Evolutionary conservation across 1,140 invertebrate genomes (phyloP), one percentile per base, ranked within the genome.

Genomic region (Dendrolimus kikuchii): DNA sequence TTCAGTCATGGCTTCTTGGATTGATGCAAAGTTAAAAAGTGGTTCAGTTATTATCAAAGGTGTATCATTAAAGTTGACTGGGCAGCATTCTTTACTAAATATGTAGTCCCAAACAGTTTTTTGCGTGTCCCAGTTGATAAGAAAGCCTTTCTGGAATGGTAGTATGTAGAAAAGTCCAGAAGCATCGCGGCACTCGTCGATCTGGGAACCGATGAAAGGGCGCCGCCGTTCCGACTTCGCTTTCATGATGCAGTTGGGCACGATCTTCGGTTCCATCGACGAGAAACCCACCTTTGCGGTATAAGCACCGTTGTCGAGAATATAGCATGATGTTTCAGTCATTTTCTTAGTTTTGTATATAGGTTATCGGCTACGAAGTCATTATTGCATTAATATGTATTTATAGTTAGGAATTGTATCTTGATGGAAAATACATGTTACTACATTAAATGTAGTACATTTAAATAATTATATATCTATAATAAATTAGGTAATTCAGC

Each of bases 231-330:
- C 98, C 66, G 95, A 97, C 86, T 99, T 99, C 0, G 97, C 96
- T 90, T 99, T 99, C 90, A 98, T 98, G 40, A 99, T 96, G 69
- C 96, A 97, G 83, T 99, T 99, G 4, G 97, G 96, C 64, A 99
- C 91, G 8, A 96, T 70, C 75, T 95, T 93, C 2, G 95, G 92
- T 56, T 92, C 88, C 47, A 87, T 86, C 38, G 88, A 91, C 5
- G 93, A 91, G 71, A 92, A 91, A 9, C 95, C 96, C 65, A 92
- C 92, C 92, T 98, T 98, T 4, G 93, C 92, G 0, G 91, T 92
- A 67, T 93, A 93, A 2, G 92, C 96, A 41, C 96, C 96, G 89
- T 97, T 98, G 73, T 98, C 96, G 23, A 98, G 79, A 59, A 97
- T 90, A 67, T 94, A 90, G 54, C 74, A 89, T 53, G 79, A 74